Conservation (phyloP, 2,797 vertebrate species). For the Danio aesculapii region DNA sequence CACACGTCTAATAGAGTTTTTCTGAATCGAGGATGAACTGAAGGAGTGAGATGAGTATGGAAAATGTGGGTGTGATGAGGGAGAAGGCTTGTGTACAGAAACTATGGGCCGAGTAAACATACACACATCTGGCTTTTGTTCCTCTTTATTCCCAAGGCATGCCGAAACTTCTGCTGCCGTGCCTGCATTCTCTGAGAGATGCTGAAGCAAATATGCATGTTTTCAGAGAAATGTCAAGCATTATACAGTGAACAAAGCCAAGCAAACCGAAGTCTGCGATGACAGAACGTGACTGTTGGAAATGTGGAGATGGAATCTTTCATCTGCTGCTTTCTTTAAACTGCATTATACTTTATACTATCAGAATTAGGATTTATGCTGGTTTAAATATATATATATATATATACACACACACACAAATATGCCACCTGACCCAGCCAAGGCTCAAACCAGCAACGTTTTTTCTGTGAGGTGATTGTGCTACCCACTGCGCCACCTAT, state of each 20-base stretch:
- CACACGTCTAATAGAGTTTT: background rate
- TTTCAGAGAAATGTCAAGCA: slow-evolving; percentile 22
- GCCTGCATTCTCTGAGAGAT: slow-evolving; percentile 69
- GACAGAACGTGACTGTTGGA: background rate
- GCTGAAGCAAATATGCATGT: slow-evolving; percentile 42
- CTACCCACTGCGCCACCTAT: too few species aligned
- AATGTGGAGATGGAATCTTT: background rate
- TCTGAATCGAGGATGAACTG: slow-evolving; percentile 10
- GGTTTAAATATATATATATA: too few species aligned
- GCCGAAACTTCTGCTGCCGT: slow-evolving; percentile 69
- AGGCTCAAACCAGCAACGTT: too few species aligned
- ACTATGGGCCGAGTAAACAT: slow-evolving; percentile 74
- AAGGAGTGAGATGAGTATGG: slow-evolving; percentile 56
- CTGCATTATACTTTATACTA: too few species aligned
- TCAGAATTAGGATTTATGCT: too few species aligned
- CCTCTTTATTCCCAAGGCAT: slow-evolving; percentile 66
- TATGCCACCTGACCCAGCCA: too few species aligned
- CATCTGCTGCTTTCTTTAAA: background rate
- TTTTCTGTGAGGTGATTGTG: too few species aligned
- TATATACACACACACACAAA: too few species aligned
- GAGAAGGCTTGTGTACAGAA: slow-evolving; percentile 72
- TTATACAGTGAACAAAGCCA: slow-evolving; percentile 1
- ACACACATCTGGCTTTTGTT: slow-evolving; percentile 75
- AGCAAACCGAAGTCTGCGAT: background rate
- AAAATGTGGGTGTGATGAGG: slow-evolving; percentile 63